Evolutionary conservation across 2,888 invertebrate species (phyloP), one percentile per base, ranked within the genome.

Genomic region (Dasysyrphus albostriatus): DNA sequence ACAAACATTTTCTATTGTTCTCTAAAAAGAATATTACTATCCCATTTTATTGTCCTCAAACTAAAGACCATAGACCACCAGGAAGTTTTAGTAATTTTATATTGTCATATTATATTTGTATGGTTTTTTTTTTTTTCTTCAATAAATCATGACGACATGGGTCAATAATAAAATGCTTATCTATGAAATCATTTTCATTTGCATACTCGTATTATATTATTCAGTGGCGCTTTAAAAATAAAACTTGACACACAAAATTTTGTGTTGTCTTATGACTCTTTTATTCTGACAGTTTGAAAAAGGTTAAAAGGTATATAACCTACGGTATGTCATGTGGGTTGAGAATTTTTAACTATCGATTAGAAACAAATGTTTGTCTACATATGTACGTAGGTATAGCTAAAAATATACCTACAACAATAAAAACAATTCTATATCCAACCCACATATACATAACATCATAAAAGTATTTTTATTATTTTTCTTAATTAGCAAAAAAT

Each of bases 281-380:
- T 44, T 42, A 56, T 56, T 67, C 56, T 78, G 65, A 83, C 77
- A 51, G 16, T 73, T 77, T 69, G 77, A 73, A 72, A 77, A 73
- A 16, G 67, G 73, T 73, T 61, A 37, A 73, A 24, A 65, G 77
- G 1, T 44, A 24, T 42, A n/a, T n/a, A n/a, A n/a, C n/a, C n/a
- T n/a, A n/a, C n/a, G n/a, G n/a, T n/a, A 24, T 24, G 24, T 24
- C 24, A 24, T 24, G 12, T 56, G 58, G 72, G 72, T 44, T 76
- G 16, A 8, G 59, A 69, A 63, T 74, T 61, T 77, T 61, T 59
- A 32, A 51, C 8, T 12, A 29, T 44, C 51, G 37, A 74, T 81
- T 81, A 44, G 54, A 51, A 61, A 44, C 63, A 44, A 32, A 44
- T 10, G n/a, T 44, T 14, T 44, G 32, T 16, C 16, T 44, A n/a